Evolutionary conservation across 2,888 invertebrate genomes (phyloP).

Genomic region (Mongoloraphidia duomilia): DNA sequence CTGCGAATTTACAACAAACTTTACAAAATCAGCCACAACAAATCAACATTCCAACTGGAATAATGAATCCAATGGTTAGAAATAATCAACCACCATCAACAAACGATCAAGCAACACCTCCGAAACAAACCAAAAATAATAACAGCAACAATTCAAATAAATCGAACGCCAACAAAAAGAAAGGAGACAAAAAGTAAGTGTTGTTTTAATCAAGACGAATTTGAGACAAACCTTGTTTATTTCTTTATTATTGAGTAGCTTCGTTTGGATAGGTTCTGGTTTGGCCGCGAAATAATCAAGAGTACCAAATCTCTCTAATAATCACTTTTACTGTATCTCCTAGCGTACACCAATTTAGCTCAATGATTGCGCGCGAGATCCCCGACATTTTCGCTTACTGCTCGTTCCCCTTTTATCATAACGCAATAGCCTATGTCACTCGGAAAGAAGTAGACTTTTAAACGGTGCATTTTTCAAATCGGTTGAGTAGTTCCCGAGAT

Average conservation of each 20-base stretch:
- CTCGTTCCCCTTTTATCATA: no score
- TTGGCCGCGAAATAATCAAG: no score
- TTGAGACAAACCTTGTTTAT: neutral
- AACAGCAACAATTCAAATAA: conserved; percentile 1
- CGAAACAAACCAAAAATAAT: neutral
- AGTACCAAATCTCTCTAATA: neutral
- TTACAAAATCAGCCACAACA: conserved; percentile 5
- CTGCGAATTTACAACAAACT: neutral
- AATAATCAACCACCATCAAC: neutral
- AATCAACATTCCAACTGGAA: conserved; percentile 6
- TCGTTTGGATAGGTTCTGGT: no score
- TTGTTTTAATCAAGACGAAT: neutral
- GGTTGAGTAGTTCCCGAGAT: no score
- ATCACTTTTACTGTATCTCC: neutral
- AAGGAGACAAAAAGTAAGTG: conserved; percentile 7
- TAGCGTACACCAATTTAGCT: neutral
- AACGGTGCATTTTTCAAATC: no score
- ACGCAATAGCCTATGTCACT: no score
- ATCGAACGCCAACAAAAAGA: conserved; percentile 4
- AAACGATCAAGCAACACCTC: neutral
- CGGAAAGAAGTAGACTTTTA: no score
- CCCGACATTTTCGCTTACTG: no score
- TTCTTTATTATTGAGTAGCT: no score
- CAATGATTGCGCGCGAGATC: no score
- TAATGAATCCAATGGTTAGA: conserved; percentile 3